Evolutionary conservation across 2,888 invertebrate genomes (phyloP), one percentile per base, ranked within the genome.

Genomic region (Caenorhabditis zanzibari): DNA sequence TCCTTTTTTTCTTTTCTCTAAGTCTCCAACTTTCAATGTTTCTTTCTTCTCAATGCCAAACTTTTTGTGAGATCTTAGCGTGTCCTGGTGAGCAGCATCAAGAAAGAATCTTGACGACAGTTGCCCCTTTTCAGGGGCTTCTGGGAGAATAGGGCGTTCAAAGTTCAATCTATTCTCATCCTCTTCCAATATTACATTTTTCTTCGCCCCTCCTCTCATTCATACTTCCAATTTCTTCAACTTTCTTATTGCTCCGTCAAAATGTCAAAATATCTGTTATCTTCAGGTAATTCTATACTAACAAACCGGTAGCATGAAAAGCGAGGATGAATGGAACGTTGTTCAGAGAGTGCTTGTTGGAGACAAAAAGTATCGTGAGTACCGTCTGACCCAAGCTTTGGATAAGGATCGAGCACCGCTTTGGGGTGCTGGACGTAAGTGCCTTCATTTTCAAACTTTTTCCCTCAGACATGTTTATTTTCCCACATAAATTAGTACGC

Each of bases 271-370:
- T 47, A 49, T 47, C 28, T 5, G n/a, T 22, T 58, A 38, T 56
- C 32, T 79, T 38, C 61, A 79, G 79, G 79, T 79, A 79, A 79
- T 79, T 75, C 28, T 19, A 58, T 66, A 58, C 52, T 47, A 47
- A 75, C 58, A 75, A 64, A 75, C 75, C 75, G 64, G 66, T 74
- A 64, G 6, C 28, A 75, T 75, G 75, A 9, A 22, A 24, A 32
- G 26, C 26, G 35, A 75, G 2, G 47, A 64, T 16, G 66, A 63
- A 56, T n/a, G 26, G 41, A 64, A 14, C 22, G 75, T 64, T 16
- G 38, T 38, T 16, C 56, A n/a, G n/a, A 75, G 56, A n/a, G 75
- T 75, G 44, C 47, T 44, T 22, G 32, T 75, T 14, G 75, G 47
- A 0, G 14, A 75, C 19, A 24, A 28, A 12, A 66, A 75, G 58